phyloP scores from a whole-genome alignment of 2,113 vertebrate species.

The Rhinichthys klamathensis region DNA sequence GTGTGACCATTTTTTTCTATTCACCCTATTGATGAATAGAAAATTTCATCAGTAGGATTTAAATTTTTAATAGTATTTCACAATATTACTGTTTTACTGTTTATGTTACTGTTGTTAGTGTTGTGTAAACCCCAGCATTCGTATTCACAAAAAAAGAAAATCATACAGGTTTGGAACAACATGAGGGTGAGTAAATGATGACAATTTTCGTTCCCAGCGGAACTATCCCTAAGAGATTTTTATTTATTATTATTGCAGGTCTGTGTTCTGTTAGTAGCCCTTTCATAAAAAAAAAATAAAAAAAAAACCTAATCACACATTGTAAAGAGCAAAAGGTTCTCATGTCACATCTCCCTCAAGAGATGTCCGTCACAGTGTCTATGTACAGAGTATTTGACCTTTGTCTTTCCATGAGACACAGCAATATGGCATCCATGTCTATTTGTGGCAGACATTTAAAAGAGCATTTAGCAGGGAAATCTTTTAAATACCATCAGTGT shows the following conservation, averaged over 20 bases:
- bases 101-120: too few species aligned
- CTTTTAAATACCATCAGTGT: slow-evolving; percentile 4
- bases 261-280: not conserved
- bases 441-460: not conserved
- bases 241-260: not conserved
- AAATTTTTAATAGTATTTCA: too few species aligned
- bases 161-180: not conserved
- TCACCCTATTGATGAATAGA: too few species aligned
- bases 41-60: too few species aligned
- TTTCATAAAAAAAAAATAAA: not conserved
- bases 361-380: not conserved
- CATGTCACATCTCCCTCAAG: not conserved
- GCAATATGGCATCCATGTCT: slow-evolving; percentile 6
- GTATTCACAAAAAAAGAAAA: not conserved
- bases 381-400: slow-evolving; percentile 8
- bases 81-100: too few species aligned
- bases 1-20: too few species aligned
- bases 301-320: not conserved
- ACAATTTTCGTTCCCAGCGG: not conserved
- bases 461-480: slow-evolving; percentile 4
- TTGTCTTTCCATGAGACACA: not conserved
- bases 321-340: slow-evolving; percentile 23
- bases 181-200: not conserved
- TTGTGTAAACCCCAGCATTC: too few species aligned
- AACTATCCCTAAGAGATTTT: not conserved